These are phyloP conservation scores for Crotalus helleri DNA, from an alignment of 2,113 vertebrate species.

Conservation along the genomic window DNA sequence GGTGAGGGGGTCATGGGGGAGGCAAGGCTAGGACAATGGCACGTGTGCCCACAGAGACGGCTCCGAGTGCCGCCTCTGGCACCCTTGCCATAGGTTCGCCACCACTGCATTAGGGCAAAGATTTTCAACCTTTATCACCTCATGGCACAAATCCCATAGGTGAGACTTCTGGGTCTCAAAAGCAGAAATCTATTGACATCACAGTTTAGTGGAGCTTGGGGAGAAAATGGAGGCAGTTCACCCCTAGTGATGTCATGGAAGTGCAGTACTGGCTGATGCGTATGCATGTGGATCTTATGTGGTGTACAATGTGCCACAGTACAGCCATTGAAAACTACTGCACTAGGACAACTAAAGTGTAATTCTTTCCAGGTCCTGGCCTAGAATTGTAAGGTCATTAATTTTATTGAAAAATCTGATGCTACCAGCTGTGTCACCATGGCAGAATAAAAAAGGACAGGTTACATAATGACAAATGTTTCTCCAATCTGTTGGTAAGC, in stretches of 20 bases:
- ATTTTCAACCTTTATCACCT: not conserved
- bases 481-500: not conserved
- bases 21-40: no score
- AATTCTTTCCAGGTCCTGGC: not conserved
- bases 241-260: not conserved
- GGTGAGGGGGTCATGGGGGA: no score
- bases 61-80: no score
- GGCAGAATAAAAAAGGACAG: not conserved
- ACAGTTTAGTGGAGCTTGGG: not conserved
- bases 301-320: not conserved
- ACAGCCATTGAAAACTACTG: not conserved
- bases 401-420: not conserved
- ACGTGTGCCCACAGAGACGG: no score
- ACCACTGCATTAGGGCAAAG: not conserved
- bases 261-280: not conserved
- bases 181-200: not conserved
- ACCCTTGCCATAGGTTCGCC: no score
- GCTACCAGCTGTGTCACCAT: not conserved
- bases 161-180: not conserved
- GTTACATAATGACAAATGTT: not conserved
- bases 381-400: not conserved
- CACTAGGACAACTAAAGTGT: not conserved
- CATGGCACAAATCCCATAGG: not conserved
- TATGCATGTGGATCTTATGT: not conserved
- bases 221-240: not conserved